Evolutionary conservation across 2,888 invertebrate genomes (phyloP), one percentile per base, ranked within the genome.

Genomic region (Macropis europaea): DNA sequence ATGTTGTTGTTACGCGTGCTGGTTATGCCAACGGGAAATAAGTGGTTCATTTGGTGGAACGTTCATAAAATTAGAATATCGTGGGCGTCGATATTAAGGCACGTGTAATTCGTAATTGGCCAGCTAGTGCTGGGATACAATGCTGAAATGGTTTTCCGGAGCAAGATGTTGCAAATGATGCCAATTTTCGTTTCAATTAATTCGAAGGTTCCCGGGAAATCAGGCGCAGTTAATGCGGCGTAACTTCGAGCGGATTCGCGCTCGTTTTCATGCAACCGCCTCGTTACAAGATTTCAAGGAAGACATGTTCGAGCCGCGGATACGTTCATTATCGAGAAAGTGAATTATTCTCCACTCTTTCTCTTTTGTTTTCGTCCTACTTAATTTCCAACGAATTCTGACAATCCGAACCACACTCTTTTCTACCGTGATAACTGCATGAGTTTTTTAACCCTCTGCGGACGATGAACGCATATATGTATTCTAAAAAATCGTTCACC

Each of bases 91-190:
- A 53, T 76, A 77, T 76, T 75, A 70, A 72, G 57, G 52, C 42
- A 69, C 73, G 69, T 70, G 59, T 85, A 85, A 84, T 85, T 83
- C n/a, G 79, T 76, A 82, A 82, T 82, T 81, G 76, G 79, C 71
- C 66, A 75, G 43, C 53, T 17, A 22, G 47, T 15, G 43, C 62
- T 54, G 13, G 54, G 56, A 64, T 69, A 79, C 69, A 82, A 82
- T 71, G 62, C 76, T 70, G 34, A 62, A 66, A 61, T 6, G 66
- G 73, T 62, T 84, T 84, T 82, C 76, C 83, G 73, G 73, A 82
- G 73, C 81, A 74, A 54, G 26, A 19, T 15, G 40, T 17, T 54
- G 17, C 11, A 30, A 2, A 6, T 4, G 3, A 22, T 28, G 53
- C 28, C 15, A 47, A 54, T 62, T 54, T 34, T 47, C 47, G 13